Evolutionary conservation across 1,140 invertebrate species (phyloP).

Genomic region (Drosophila ficusphila): DNA sequence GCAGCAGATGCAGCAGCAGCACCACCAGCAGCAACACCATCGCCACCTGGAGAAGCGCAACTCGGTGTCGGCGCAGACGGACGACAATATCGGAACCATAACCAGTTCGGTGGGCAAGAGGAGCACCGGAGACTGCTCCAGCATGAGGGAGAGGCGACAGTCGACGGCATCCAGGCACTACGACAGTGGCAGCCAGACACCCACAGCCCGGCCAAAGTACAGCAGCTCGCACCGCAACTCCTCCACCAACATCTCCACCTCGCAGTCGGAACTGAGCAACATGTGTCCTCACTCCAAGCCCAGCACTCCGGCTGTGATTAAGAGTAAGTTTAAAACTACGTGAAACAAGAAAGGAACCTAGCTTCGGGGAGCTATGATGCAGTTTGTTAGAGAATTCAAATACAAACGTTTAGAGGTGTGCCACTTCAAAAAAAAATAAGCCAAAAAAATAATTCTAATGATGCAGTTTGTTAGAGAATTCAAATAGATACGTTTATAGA

Average conservation of each 20-base stretch:
- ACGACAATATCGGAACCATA: conserved; percentile 71
- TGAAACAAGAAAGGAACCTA: too few relatives aligned
- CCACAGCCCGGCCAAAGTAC: conserved; percentile 75
- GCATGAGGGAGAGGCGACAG: conserved; percentile 67
- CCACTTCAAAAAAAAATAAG: too few relatives aligned
- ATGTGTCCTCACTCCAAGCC: conserved; percentile 77
- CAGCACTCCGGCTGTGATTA: conserved; percentile 61
- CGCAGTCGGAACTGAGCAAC: conserved; percentile 81
- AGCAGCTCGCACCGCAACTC: conserved; percentile 75
- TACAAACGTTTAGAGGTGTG: too few relatives aligned
- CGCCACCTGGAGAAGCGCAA: conserved; percentile 74
- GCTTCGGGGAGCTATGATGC: too few relatives aligned
- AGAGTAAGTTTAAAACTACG: conserved; percentile 53
- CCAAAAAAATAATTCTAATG: too few relatives aligned
- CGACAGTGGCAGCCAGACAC: conserved; percentile 75
- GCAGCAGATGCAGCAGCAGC: conserved; percentile 62
- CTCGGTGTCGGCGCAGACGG: conserved; percentile 80
- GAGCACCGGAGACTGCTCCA: conserved; percentile 57
- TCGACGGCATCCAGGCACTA: conserved; percentile 75
- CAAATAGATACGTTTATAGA: too few relatives aligned
- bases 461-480: too few relatives aligned
- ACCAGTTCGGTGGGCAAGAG: conserved; percentile 61
- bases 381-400: too few relatives aligned
- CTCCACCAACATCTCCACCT: conserved; percentile 77
- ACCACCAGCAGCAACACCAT: conserved; percentile 66